Percentiles rank a stretch among this genome's conserved stretches.
Conservation (phyloP, 2,113 vertebrate genomes). For the Xenopus tropicalis region DNA sequence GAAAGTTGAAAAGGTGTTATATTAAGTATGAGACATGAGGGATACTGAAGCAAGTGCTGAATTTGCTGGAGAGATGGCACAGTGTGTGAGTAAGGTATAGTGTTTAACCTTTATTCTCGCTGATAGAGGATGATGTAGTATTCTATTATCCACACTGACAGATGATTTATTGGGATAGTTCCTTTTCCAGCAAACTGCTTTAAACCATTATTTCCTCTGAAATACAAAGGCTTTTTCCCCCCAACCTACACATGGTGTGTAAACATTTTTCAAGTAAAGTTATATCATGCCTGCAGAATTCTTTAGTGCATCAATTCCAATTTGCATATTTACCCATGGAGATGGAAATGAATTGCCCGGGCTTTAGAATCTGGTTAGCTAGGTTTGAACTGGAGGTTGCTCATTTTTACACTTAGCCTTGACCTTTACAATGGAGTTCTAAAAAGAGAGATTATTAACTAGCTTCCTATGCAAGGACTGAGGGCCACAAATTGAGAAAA, state of each 20-base stretch:
- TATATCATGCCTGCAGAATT: constrained; percentile 25
- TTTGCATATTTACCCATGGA: constrained; percentile 35
- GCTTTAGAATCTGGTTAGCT: constrained; percentile 6
- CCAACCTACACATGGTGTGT: constrained; percentile 31
- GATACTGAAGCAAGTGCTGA: constrained; percentile 35
- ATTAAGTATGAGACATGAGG: constrained; percentile 35
- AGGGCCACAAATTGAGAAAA: no score
- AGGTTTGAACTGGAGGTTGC: background rate
- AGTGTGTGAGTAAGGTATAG: constrained; percentile 48
- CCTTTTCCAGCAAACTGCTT: constrained; percentile 54
- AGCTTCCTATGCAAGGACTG: no score
- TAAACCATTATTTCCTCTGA: constrained; percentile 47
- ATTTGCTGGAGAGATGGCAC: constrained; percentile 43
- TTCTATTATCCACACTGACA: constrained; percentile 59
- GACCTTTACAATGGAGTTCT: no score
- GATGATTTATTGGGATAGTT: constrained; percentile 59
- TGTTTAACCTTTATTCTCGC: constrained; percentile 50
- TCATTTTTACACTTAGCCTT: no score
- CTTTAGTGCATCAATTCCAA: constrained; percentile 34
- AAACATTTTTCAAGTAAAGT: constrained; percentile 44
- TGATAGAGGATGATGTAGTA: constrained; percentile 59
- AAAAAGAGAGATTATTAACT: no score
- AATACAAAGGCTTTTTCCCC: constrained; percentile 41
- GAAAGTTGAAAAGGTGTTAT: constrained; percentile 48
- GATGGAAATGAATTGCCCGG: constrained; percentile 19